phyloP scores from a whole-genome alignment of 2,113 vertebrate species.

The Blennius ocellaris region DNA sequence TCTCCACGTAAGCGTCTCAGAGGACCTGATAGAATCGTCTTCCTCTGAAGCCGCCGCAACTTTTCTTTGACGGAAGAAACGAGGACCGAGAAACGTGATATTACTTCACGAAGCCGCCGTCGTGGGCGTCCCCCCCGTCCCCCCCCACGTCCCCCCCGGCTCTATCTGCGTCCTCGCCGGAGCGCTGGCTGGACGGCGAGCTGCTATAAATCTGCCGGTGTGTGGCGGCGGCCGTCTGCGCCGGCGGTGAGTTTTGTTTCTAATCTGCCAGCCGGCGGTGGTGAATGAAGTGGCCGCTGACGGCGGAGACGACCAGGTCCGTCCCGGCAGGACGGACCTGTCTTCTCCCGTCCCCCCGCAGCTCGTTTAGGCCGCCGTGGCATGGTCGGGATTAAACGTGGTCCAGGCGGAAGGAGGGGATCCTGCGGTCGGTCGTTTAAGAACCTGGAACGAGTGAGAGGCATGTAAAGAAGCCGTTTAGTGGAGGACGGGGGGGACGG shows the following conservation, averaged over 20 bases:
- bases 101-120: slow-evolving; percentile 32
- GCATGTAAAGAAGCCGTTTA: slow-evolving; percentile 78
- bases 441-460: slow-evolving; percentile 71
- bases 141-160: too few relatives aligned
- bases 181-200: too few relatives aligned
- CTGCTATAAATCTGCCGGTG: slow-evolving; percentile 12
- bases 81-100: slow-evolving; percentile 32
- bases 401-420: slow-evolving; percentile 42
- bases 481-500: too few relatives aligned
- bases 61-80: slow-evolving; percentile 9
- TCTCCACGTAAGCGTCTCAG: too few relatives aligned
- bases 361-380: slow-evolving; percentile 75
- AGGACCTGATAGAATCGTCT: background rate
- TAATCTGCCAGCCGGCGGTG: slow-evolving; percentile 73
- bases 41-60: background rate
- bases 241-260: slow-evolving; percentile 59
- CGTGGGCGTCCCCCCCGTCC: background rate
- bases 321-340: slow-evolving; percentile 64
- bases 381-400: slow-evolving; percentile 66
- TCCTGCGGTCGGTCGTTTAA: slow-evolving; percentile 62
- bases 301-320: slow-evolving; percentile 69
- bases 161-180: too few relatives aligned
- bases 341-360: slow-evolving; percentile 76
- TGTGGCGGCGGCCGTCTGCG: slow-evolving; percentile 48
- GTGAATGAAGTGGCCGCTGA: slow-evolving; percentile 79